Percentiles rank a stretch among this genome's conserved stretches.
These are phyloP conservation scores for Pituophis catenifer DNA, from an alignment of 2,113 vertebrate species.

Conservation along the genomic window DNA sequence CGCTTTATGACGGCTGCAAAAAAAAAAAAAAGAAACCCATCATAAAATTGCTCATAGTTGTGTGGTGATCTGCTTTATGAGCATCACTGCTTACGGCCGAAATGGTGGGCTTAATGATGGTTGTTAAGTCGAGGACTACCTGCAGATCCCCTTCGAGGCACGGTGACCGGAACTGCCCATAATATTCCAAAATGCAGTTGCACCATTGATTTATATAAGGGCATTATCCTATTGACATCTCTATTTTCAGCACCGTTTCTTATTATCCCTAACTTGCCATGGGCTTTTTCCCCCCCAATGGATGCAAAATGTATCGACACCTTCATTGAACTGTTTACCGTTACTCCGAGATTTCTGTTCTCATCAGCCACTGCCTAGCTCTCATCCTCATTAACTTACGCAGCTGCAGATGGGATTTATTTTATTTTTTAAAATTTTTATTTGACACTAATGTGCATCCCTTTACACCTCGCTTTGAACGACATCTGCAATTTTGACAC, in stretches of 20 bases:
- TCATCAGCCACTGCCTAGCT: neutral
- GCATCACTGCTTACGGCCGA: rapidly evolving
- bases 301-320: neutral
- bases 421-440: neutral
- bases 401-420: neutral
- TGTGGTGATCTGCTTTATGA: no score
- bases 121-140: neutral
- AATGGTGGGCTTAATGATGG: neutral
- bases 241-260: neutral
- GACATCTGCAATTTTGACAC: neutral
- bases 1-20: neutral
- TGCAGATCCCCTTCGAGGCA: neutral
- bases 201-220: neutral
- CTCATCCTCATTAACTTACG: neutral
- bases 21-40: neutral
- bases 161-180: neutral
- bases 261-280: neutral
- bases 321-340: neutral
- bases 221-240: neutral
- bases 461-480: neutral
- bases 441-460: neutral
- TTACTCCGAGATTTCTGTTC: neutral
- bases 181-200: neutral
- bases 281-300: neutral
- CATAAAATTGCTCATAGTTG: neutral